Percentiles rank a stretch among this genome's conserved stretches.
Evolutionary conservation across 2,888 invertebrate genomes (phyloP).

Genomic region (Eupithecia centaureata): DNA sequence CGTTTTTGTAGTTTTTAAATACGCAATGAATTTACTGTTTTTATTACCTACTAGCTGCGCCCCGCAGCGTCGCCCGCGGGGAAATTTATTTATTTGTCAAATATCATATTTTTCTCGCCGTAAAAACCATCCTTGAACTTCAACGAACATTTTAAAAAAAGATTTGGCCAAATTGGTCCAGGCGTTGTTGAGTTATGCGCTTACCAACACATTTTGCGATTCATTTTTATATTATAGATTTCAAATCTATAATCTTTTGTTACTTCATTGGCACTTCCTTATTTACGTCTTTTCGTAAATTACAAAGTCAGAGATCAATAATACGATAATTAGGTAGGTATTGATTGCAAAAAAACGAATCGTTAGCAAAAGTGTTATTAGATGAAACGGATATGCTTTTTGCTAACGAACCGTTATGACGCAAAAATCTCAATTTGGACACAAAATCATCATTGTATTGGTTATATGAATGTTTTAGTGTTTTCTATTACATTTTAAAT

Average conservation of each 20-base stretch:
- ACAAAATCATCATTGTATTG: not conserved
- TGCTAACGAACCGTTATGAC: conserved; percentile 9
- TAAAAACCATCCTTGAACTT: too few species aligned
- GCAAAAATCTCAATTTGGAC: not conserved
- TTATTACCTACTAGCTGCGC: too few species aligned
- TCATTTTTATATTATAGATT: too few species aligned
- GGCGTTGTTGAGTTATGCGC: too few species aligned
- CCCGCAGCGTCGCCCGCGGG: too few species aligned
- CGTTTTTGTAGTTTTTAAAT: too few species aligned
- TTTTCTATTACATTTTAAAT: not conserved
- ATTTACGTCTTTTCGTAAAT: conserved; percentile 31
- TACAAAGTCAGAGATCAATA: conserved; percentile 31
- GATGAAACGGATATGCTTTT: conserved; percentile 38
- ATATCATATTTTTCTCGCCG: too few species aligned
- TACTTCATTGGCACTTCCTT: conserved; percentile 25
- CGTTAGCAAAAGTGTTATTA: conserved; percentile 20
- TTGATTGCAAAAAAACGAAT: conserved; percentile 28
- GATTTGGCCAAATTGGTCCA: too few species aligned
- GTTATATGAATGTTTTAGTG: not conserved
- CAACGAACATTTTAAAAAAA: too few species aligned
- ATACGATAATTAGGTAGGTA: conserved; percentile 23
- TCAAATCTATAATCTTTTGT: not conserved
- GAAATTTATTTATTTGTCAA: too few species aligned
- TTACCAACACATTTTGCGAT: too few species aligned
- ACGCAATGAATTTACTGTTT: too few species aligned